Base-by-base conservation (phyloP, 2,888 invertebrate genomes). In the Cantharis flavilabris region DNA sequence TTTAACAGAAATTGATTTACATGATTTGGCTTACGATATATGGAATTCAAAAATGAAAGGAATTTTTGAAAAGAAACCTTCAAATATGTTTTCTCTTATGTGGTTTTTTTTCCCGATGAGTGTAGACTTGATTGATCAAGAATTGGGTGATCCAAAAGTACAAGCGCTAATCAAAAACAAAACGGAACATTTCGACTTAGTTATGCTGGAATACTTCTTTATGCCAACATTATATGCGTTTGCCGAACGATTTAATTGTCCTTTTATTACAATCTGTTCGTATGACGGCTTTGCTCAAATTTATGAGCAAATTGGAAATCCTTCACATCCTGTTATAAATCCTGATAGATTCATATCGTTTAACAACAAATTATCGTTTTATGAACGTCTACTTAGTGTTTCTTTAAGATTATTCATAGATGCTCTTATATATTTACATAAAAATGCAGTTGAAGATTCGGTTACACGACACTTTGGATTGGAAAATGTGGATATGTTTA, bases 1-100 rank as follows among this genome's bases (percentile, higher is more conserved):
- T 78, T 83, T 90, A 13, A 87, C 84, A 2, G 87, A 90, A 81
- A 87, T 90, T 64, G 86, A 89, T 79, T 70, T 88, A 0, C 16
- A 64, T 7, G 83, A 83, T 64, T 79, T 49, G 7, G n/a, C 49
- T 7, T 49, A 49, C 3, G 9, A 9, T n/a, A 7, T n/a, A n/a
- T 49, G 49, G 49, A 49, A 49, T 9, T 0, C n/a, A 7, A 49
- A 49, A n/a, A 7, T 49, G 7, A n/a, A 49, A 49, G 49, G 49
- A n/a, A 2, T 49, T n/a, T n/a, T n/a, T 0, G 49, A 49, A 63
- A 30, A 64, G 20, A 28, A 18, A 16, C 20, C 13, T 14, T n/a
- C 18, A 28, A 63, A 71, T 62, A 62, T 18, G 3, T 26, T 13
- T 16, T 72, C 23, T 7, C 5, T 49, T 1, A 49, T n/a, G 3